phyloP scores from a whole-genome alignment of 1,140 invertebrate species.

The Idris sp. region DNA sequence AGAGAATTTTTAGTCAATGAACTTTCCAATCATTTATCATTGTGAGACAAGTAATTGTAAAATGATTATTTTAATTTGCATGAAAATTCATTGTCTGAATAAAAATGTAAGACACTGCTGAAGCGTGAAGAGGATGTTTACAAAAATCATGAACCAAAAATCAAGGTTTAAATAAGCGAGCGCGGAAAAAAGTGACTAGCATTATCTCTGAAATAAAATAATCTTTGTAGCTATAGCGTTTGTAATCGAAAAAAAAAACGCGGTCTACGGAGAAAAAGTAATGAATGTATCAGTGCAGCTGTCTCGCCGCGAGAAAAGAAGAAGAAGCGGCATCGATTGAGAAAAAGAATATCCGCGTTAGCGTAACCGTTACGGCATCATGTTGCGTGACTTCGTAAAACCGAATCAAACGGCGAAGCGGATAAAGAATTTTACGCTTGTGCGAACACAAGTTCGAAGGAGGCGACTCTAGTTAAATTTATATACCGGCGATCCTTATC shows the following conservation, averaged over 20 bases:
- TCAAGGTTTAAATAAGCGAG: constrained; percentile 30
- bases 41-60: too few species aligned
- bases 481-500: constrained; percentile 59
- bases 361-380: constrained; percentile 59
- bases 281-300: constrained; percentile 58
- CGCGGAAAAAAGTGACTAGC: constrained; percentile 40
- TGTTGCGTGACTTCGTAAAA: constrained; percentile 62
- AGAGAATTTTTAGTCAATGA: too few species aligned
- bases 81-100: too few species aligned
- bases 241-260: constrained; percentile 16
- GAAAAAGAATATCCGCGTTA: constrained; percentile 60
- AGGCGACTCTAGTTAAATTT: constrained; percentile 56
- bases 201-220: constrained; percentile 47
- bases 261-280: constrained; percentile 37
- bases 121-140: constrained; percentile 41
- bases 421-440: constrained; percentile 65
- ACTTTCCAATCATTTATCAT: too few species aligned
- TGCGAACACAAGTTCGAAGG: constrained; percentile 59
- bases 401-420: constrained; percentile 59
- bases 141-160: constrained; percentile 41
- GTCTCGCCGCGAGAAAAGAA: constrained; percentile 50
- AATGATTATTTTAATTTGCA: too few species aligned
- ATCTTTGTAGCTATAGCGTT: constrained; percentile 39
- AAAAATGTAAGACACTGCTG: constrained; percentile 29
- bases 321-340: constrained; percentile 62